Conservation (phyloP, 1,140 invertebrate species). For the Drosophila melanogaster region Release_6_plus_ISO1_MT NT_033779.5:5073501-5074000, state of each 20-base stretch:
- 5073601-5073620: conserved; percentile 33
- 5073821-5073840: conserved; percentile 53
- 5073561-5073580: conserved; percentile 36
- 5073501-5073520: conserved; percentile 79
- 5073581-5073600: conserved; percentile 47
- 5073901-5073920: conserved; percentile 98
- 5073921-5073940: conserved; percentile 91
- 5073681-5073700: conserved; percentile 35
- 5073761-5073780: conserved; percentile 45
- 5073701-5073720: conserved; percentile 10
- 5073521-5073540: conserved; percentile 62
- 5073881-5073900: conserved; percentile 93
- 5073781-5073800: conserved; percentile 67
- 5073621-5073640: conserved; percentile 36
- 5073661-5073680: conserved; percentile 12
- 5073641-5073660: conserved; percentile 50
- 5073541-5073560: conserved; percentile 35
- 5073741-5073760: conserved; percentile 33
- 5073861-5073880: neutral
- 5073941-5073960: conserved; percentile 92
- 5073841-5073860: conserved; percentile 39
- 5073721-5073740: conserved; percentile 11
- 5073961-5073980: conserved; percentile 90
- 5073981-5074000: conserved; percentile 94
- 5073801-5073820: conserved; percentile 75